phyloP scores from a whole-genome alignment of 2,888 invertebrate species.

The Itoplectis maculator region DNA sequence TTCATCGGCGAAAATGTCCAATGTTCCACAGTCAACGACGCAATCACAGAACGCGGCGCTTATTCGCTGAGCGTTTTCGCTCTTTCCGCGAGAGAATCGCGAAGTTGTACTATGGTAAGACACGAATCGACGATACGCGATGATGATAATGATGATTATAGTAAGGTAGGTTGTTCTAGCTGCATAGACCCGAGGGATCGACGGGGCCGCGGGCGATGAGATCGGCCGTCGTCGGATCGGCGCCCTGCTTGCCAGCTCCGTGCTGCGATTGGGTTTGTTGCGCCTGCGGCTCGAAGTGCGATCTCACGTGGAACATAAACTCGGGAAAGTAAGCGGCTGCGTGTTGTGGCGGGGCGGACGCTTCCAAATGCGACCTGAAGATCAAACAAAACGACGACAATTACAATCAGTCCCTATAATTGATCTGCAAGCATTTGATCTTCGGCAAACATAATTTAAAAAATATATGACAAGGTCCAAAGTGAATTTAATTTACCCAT shows the following conservation, averaged over 20 bases:
- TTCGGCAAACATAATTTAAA: neutral
- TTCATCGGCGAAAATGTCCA: slow-evolving; percentile 67
- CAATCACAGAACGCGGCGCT: slow-evolving; percentile 78
- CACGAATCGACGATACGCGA: slow-evolving; percentile 79
- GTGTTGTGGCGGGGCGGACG: slow-evolving; percentile 81
- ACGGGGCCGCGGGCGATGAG: slow-evolving; percentile 83
- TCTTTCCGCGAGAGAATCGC: slow-evolving; percentile 67
- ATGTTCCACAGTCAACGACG: slow-evolving; percentile 73
- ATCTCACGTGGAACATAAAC: slow-evolving; percentile 89
- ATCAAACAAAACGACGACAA: slow-evolving; percentile 15
- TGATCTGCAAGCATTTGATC: too few relatives aligned
- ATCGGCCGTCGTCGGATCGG: slow-evolving; percentile 81
- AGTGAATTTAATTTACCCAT: too few relatives aligned
- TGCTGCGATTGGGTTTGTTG: slow-evolving; percentile 76
- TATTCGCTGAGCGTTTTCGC: slow-evolving; percentile 65
- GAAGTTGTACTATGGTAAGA: slow-evolving; percentile 81
- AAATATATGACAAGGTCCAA: neutral
- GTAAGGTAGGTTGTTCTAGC: slow-evolving; percentile 76
- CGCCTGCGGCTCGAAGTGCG: slow-evolving; percentile 86
- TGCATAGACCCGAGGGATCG: slow-evolving; percentile 82
- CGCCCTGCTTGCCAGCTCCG: slow-evolving; percentile 76
- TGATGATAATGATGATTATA: slow-evolving; percentile 72
- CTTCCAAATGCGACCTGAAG: slow-evolving; percentile 81
- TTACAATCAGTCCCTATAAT: neutral
- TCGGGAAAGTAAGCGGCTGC: slow-evolving; percentile 85